Evolutionary conservation across 2,113 vertebrate genomes (phyloP).

Genomic region (Ctenodactylus gundi): DNA sequence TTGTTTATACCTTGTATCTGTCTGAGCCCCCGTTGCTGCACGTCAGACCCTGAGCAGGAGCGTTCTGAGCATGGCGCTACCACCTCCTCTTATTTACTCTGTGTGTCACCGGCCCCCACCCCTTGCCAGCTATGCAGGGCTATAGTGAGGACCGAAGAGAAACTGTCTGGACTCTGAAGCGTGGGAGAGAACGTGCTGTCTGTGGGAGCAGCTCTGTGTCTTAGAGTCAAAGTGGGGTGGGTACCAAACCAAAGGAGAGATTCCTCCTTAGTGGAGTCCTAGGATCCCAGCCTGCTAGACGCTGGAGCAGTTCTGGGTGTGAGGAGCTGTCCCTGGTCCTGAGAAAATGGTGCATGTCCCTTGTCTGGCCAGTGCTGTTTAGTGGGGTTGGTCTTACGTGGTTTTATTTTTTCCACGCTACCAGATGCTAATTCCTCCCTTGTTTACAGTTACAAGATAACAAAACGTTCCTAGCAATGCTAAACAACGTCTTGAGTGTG

Average conservation of each 20-base stretch:
- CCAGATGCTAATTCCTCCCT: neutral
- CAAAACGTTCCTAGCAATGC: slow-evolving; percentile 95
- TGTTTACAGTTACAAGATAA: slow-evolving; percentile 94
- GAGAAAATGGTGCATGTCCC: too few species aligned
- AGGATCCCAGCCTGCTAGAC: too few species aligned
- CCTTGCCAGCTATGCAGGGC: neutral
- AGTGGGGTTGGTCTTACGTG: neutral
- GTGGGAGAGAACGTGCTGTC: too few species aligned
- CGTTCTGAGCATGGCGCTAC: too few species aligned
- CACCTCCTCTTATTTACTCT: neutral
- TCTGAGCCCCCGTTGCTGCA: too few species aligned
- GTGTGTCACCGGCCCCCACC: neutral
- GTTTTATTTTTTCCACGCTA: neutral
- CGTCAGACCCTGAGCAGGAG: too few species aligned
- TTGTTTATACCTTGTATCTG: too few species aligned
- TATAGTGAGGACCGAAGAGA: neutral
- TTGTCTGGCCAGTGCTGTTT: neutral
- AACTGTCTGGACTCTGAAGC: too few species aligned
- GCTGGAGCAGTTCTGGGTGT: neutral
- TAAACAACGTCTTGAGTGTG: slow-evolving; percentile 91
- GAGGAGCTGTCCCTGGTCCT: neutral
- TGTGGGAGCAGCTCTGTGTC: too few species aligned
- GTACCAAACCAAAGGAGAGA: neutral
- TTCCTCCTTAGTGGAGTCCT: too few species aligned
- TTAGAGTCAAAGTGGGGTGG: neutral